Percentiles rank a stretch among this genome's conserved stretches.
phyloP scores from a whole-genome alignment of 2,888 invertebrate genomes.

The Itoplectis maculator region DNA sequence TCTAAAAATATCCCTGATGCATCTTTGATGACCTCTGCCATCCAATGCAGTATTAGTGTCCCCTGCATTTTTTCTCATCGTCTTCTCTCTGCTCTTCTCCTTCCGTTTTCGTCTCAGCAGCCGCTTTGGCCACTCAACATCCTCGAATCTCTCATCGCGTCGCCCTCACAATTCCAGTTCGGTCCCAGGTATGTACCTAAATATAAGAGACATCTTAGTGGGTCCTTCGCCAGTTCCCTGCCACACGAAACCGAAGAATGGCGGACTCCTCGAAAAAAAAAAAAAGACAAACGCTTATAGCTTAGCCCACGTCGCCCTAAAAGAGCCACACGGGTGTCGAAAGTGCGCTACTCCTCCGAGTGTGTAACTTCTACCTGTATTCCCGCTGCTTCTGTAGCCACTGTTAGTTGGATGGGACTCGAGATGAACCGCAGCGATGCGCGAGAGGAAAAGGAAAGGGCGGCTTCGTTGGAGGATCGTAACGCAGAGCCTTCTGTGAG shows the following conservation, averaged over 20 bases:
- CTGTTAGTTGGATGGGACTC: conserved; percentile 34
- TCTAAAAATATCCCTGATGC: too few species aligned
- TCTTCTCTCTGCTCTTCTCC: too few species aligned
- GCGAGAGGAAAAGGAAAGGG: conserved; percentile 45
- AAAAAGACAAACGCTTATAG: conserved; percentile 31
- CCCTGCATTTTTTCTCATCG: too few species aligned
- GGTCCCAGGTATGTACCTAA: not conserved
- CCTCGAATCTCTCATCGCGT: conserved; percentile 20
- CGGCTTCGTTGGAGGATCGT: conserved; percentile 10
- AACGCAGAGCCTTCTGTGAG: conserved; percentile 2
- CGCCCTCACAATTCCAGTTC: not conserved
- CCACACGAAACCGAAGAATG: not conserved
- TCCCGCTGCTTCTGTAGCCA: conserved; percentile 18
- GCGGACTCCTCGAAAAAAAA: conserved; percentile 11
- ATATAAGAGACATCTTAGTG: conserved; percentile 35
- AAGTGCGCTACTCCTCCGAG: conserved; percentile 41
- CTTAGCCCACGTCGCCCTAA: conserved; percentile 7
- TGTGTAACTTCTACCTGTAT: conserved; percentile 43
- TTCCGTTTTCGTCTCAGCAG: not conserved
- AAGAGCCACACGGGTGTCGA: conserved; percentile 52
- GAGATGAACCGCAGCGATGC: conserved; percentile 48
- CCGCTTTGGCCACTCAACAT: conserved; percentile 27
- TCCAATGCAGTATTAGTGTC: too few species aligned
- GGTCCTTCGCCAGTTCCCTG: conserved; percentile 15
- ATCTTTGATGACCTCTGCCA: too few species aligned